A percentile compares a stretch with the other conserved stretches of the same genome.
These are phyloP conservation scores for Girardinichthys multiradiatus DNA, from an alignment of 2,113 vertebrate species.

Conservation along the genomic window DNA sequence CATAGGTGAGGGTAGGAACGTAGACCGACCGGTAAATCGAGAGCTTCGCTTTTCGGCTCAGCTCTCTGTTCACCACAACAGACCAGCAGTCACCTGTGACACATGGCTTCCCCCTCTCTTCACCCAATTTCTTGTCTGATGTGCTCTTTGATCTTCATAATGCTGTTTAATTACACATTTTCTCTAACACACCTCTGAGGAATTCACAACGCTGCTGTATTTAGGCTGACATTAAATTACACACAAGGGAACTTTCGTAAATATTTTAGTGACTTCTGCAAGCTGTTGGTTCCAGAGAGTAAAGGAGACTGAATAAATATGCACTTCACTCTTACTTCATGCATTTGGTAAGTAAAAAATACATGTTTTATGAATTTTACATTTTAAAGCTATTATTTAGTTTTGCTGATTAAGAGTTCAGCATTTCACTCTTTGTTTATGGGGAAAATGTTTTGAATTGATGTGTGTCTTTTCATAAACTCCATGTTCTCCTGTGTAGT, in stretches of 20 bases:
- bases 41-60: too few relatives aligned
- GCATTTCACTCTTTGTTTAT: not conserved
- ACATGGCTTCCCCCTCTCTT: too few relatives aligned
- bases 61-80: too few relatives aligned
- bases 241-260: not conserved
- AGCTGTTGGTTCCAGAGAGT: not conserved
- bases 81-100: too few relatives aligned
- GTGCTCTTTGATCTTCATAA: too few relatives aligned
- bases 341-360: not conserved
- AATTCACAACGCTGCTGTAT: not conserved
- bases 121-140: too few relatives aligned
- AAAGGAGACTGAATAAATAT: not conserved
- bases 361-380: not conserved
- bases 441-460: not conserved
- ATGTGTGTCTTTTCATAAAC: not conserved
- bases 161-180: too few relatives aligned
- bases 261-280: not conserved
- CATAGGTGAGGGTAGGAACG: too few relatives aligned
- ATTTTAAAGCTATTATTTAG: not conserved
- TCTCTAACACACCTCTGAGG: not conserved
- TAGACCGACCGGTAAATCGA: too few relatives aligned
- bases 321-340: not conserved
- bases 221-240: not conserved
- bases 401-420: not conserved
- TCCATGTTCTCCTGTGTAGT: slow-evolving; percentile 26